phyloP scores from a whole-genome alignment of 2,888 invertebrate species.

The Mythimna pallens region DNA sequence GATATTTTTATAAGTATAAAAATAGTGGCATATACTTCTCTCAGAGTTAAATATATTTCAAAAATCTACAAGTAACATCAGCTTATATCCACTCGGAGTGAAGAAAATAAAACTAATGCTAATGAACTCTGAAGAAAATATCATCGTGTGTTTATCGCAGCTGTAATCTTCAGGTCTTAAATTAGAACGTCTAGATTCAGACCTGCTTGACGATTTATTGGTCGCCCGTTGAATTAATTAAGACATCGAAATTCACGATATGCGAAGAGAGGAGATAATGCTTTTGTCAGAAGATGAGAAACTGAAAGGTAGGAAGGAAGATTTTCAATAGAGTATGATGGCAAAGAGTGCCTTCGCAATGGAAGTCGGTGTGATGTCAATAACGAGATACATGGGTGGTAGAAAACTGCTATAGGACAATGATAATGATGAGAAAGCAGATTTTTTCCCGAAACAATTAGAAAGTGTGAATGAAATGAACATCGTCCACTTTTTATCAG shows the following conservation, averaged over 20 bases:
- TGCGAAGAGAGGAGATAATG: background rate
- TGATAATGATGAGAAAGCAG: background rate
- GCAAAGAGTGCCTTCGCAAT: background rate
- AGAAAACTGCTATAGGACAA: background rate
- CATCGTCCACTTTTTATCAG: background rate
- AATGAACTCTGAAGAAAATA: conserved; percentile 57
- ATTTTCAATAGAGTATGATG: background rate
- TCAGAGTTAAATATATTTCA: conserved; percentile 23
- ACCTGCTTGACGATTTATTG: conserved; percentile 11
- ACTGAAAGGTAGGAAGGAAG: background rate
- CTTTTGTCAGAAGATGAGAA: conserved; percentile 1
- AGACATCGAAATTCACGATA: conserved; percentile 26
- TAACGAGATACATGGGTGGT: background rate
- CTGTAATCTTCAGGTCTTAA: conserved; percentile 38
- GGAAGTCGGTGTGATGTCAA: background rate
- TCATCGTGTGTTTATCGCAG: conserved; percentile 38
- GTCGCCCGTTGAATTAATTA: conserved; percentile 21
- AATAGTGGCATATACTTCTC: conserved; percentile 12
- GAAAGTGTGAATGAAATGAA: conserved; percentile 21
- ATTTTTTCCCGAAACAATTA: background rate
- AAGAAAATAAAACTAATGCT: conserved; percentile 43
- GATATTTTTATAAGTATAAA: conserved; percentile 24
- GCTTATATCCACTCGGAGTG: conserved; percentile 10
- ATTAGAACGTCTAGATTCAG: conserved; percentile 48
- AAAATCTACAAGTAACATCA: conserved; percentile 20